Conservation (phyloP, 1,140 invertebrate genomes). For the Drosophila setifemur region DNA sequence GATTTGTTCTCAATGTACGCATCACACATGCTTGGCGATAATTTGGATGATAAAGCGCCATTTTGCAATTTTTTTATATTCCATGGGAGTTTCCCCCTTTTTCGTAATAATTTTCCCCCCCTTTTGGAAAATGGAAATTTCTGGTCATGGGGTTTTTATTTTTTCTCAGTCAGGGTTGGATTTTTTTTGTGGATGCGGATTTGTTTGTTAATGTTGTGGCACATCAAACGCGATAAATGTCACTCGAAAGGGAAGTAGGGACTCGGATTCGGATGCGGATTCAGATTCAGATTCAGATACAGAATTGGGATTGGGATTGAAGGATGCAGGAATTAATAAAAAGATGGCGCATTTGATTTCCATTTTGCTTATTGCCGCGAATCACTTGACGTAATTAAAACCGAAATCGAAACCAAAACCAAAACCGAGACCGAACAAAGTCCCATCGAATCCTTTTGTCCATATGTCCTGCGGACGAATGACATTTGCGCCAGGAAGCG, state of each 20-base stretch:
- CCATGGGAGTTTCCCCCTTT: background rate
- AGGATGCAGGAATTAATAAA: background rate
- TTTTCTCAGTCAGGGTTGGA: too few species aligned
- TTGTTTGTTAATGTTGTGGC: conserved; percentile 39
- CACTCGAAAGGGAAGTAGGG: conserved; percentile 40
- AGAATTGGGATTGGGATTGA: background rate
- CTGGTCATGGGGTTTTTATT: conserved; percentile 22
- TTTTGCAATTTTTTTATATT: background rate
- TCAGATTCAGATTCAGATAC: background rate
- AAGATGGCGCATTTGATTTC: conserved; percentile 72
- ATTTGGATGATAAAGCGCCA: conserved; percentile 2
- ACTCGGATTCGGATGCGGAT: background rate
- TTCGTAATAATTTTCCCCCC: background rate
- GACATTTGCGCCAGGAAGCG: conserved; percentile 73
- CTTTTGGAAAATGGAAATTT: conserved; percentile 21
- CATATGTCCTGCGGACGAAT: conserved; percentile 33
- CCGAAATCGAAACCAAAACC: background rate
- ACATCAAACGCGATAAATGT: conserved; percentile 63
- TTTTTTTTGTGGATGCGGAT: conserved; percentile 10
- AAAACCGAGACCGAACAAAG: background rate
- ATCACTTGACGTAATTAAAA: conserved; percentile 76
- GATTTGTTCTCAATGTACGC: too few species aligned
- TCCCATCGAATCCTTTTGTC: conserved; percentile 13
- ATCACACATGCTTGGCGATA: background rate
- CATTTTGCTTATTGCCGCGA: conserved; percentile 68